A percentile compares a stretch with the other conserved stretches of the same genome.
Conservation (phyloP, 2,113 vertebrate genomes). For the Turdus rufiventris region DNA sequence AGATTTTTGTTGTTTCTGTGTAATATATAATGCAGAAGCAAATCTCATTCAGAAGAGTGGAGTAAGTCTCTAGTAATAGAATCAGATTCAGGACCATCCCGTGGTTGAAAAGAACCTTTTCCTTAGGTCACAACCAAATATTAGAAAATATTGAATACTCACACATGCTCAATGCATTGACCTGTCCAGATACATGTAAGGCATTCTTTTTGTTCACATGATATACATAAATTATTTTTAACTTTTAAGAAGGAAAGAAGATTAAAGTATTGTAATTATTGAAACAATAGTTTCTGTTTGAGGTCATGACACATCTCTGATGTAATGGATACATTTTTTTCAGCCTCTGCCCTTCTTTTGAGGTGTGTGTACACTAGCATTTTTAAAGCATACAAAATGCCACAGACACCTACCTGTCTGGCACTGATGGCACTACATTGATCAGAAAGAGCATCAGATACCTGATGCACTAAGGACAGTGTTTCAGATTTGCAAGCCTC, state of each 20-base stretch:
- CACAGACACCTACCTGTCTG: not conserved
- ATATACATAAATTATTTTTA: not conserved
- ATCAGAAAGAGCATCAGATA: not conserved
- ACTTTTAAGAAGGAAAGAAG: not conserved
- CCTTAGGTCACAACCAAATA: not conserved
- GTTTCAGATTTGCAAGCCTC: not conserved
- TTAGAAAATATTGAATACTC: not conserved
- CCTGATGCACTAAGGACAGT: not conserved
- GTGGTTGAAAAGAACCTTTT: not conserved
- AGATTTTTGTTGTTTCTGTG: not conserved
- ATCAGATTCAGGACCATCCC: not conserved
- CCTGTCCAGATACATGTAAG: not conserved
- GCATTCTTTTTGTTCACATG: not conserved
- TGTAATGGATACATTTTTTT: not conserved
- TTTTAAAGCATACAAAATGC: not conserved
- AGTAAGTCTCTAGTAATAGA: not conserved
- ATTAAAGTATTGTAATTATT: not conserved
- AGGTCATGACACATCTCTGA: not conserved
- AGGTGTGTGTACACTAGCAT: not conserved
- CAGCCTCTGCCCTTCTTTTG: not conserved
- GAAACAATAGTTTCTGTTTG: not conserved
- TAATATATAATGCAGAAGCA: not conserved
- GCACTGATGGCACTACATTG: not conserved
- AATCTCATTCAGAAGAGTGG: not conserved
- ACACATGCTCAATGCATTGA: not conserved